These are phyloP conservation scores for Nomada flava DNA, from an alignment of 2,888 invertebrate species.

Conservation along the genomic window DNA sequence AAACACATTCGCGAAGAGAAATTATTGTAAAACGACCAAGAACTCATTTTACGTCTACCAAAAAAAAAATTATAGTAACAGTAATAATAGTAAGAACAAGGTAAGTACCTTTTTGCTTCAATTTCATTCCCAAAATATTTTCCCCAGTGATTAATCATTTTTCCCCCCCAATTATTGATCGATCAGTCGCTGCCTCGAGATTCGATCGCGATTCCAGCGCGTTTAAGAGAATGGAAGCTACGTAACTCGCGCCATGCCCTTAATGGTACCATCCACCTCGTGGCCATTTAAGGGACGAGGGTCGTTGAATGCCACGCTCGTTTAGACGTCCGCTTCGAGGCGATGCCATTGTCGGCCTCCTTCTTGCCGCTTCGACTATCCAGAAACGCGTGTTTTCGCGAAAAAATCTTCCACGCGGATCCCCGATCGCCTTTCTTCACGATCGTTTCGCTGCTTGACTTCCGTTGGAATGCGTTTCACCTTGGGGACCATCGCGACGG, in stretches of 20 bases:
- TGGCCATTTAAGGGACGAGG: constrained; percentile 49
- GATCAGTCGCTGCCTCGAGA: not conserved
- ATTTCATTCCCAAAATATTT: not conserved
- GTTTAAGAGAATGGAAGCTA: constrained; percentile 19
- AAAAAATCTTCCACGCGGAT: constrained; percentile 26
- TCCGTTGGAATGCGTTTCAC: constrained; percentile 37
- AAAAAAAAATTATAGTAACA: not conserved
- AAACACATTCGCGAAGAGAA: not conserved
- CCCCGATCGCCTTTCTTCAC: constrained; percentile 9
- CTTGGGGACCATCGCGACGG: constrained; percentile 23
- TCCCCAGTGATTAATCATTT: no score
- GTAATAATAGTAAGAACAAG: not conserved
- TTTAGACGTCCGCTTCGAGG: constrained; percentile 17
- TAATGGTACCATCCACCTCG: constrained; percentile 35
- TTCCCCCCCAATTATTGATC: no score
- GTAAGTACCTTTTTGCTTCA: not conserved
- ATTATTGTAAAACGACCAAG: not conserved
- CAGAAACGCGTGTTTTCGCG: constrained; percentile 45
- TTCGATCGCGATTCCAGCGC: constrained; percentile 3
- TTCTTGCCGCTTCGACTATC: constrained; percentile 34
- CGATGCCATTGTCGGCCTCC: constrained; percentile 31
- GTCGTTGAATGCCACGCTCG: constrained; percentile 23
- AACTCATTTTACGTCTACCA: not conserved
- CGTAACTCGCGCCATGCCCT: constrained; percentile 48
- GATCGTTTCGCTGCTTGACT: constrained; percentile 10